phyloP scores from a whole-genome alignment of 2,888 invertebrate species.

The Watsonalla binaria region DNA sequence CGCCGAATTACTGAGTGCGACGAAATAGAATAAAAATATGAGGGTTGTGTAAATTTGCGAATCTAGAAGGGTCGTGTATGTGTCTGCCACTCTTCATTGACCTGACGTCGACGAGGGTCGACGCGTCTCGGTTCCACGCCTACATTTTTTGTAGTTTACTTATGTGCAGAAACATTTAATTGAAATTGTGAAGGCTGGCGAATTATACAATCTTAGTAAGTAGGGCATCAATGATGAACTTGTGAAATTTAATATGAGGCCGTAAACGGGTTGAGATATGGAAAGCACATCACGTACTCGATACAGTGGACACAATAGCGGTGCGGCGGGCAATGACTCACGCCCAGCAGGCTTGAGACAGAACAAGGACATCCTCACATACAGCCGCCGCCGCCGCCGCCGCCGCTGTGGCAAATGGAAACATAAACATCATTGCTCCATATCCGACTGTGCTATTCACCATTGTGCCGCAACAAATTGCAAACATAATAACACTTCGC shows the following conservation, averaged over 20 bases:
- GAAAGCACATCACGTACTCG: conserved; percentile 45
- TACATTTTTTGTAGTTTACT: conserved; percentile 11
- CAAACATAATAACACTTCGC: conserved; percentile 66
- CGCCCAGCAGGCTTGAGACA: conserved; percentile 42
- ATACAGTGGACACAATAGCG: conserved; percentile 52
- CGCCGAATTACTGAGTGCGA: conserved; percentile 13
- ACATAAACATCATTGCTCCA: conserved; percentile 73
- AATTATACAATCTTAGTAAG: too few relatives aligned
- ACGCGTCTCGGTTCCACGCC: conserved; percentile 4
- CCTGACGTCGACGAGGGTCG: not conserved
- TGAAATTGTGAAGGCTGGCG: too few relatives aligned
- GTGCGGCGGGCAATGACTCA: conserved; percentile 58
- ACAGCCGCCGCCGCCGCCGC: conserved; percentile 44
- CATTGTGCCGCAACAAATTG: conserved; percentile 73
- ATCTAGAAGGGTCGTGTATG: not conserved
- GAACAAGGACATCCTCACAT: conserved; percentile 66
- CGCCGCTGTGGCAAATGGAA: conserved; percentile 59
- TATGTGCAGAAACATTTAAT: not conserved
- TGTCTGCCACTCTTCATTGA: not conserved
- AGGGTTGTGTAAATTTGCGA: not conserved
- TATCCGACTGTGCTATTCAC: conserved; percentile 69
- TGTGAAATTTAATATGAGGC: conserved; percentile 12
- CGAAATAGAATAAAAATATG: conserved; percentile 15
- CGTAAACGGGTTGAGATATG: conserved; percentile 21
- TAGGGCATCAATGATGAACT: not conserved